phyloP scores from a whole-genome alignment of 2,888 invertebrate genomes.

The Furcula furcula region DNA sequence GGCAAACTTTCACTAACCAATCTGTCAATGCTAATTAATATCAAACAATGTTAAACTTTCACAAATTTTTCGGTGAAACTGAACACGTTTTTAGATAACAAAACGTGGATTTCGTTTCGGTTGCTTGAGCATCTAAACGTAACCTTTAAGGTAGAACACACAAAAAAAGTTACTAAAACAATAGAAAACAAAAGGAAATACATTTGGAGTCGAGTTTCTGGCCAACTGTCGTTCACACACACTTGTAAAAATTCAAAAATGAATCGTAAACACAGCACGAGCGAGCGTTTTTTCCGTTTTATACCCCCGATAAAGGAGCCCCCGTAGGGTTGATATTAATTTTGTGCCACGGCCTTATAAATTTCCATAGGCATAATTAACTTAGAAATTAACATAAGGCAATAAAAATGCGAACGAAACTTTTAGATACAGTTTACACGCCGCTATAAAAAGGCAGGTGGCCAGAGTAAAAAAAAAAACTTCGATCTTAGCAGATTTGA shows the following conservation, averaged over 20 bases:
- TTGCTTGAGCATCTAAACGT: conserved; percentile 38
- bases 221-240: conserved; percentile 66
- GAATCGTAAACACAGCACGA: conserved; percentile 68
- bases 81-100: not conserved
- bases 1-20: not conserved
- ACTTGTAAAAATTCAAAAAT: conserved; percentile 54
- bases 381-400: conserved; percentile 79
- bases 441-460: conserved; percentile 72
- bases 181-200: conserved; percentile 66
- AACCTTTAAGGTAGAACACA: conserved; percentile 54
- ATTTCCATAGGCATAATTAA: conserved; percentile 80
- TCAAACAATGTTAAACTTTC: not conserved
- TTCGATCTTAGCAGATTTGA: conserved; percentile 60
- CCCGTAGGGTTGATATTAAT: conserved; percentile 65
- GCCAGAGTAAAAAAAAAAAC: conserved; percentile 12
- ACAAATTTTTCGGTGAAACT: not conserved
- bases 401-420: conserved; percentile 78
- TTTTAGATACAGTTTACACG: conserved; percentile 74
- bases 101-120: conserved; percentile 21
- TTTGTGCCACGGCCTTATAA: conserved; percentile 69
- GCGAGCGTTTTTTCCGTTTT: conserved; percentile 52
- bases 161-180: conserved; percentile 49
- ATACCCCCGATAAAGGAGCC: conserved; percentile 60
- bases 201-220: conserved; percentile 60
- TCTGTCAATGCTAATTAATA: not conserved